Percentiles rank a stretch among this genome's conserved stretches.
Evolutionary conservation across 1,140 invertebrate genomes (phyloP).

Genomic region (Linepithema humile): DNA sequence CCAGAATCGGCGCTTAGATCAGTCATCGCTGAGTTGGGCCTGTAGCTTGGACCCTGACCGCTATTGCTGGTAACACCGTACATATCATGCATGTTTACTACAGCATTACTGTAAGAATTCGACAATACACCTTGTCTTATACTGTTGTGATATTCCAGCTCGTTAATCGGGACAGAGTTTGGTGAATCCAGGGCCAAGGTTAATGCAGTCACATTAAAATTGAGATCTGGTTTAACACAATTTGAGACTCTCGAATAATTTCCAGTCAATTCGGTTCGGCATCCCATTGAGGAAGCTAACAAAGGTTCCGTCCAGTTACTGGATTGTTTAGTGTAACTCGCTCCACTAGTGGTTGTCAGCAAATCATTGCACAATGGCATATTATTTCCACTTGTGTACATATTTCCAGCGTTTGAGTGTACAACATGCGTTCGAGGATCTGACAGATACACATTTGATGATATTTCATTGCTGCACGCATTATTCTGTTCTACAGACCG

Average conservation of each 20-base stretch:
- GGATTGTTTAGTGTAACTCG: slow-evolving; percentile 70
- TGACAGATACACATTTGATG: slow-evolving; percentile 54
- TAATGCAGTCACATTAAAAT: slow-evolving; percentile 77
- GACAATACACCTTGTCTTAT: slow-evolving; percentile 65
- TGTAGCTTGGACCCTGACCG: slow-evolving; percentile 68
- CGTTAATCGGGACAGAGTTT: slow-evolving; percentile 66
- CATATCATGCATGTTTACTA: slow-evolving; percentile 75
- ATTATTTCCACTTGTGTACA: slow-evolving; percentile 63
- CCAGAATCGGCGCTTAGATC: slow-evolving; percentile 80
- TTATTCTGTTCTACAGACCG: slow-evolving; percentile 63
- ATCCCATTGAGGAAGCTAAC: slow-evolving; percentile 61
- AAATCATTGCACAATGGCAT: slow-evolving; percentile 75
- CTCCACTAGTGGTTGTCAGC: slow-evolving; percentile 69
- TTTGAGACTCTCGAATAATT: slow-evolving; percentile 76
- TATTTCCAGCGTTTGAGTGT: slow-evolving; percentile 54
- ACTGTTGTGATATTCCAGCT: slow-evolving; percentile 75
- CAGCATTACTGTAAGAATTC: slow-evolving; percentile 68
- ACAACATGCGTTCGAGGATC: slow-evolving; percentile 60
- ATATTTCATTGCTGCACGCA: slow-evolving; percentile 68
- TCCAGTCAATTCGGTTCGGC: slow-evolving; percentile 74
- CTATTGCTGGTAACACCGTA: slow-evolving; percentile 70
- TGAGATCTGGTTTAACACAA: slow-evolving; percentile 77
- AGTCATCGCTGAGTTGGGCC: slow-evolving; percentile 80
- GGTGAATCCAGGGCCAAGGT: slow-evolving; percentile 74
- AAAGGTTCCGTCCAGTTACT: slow-evolving; percentile 78